Evolutionary conservation across 2,113 vertebrate genomes (phyloP), one percentile per base, ranked within the genome.

Genomic region (Butorides virescens): DNA sequence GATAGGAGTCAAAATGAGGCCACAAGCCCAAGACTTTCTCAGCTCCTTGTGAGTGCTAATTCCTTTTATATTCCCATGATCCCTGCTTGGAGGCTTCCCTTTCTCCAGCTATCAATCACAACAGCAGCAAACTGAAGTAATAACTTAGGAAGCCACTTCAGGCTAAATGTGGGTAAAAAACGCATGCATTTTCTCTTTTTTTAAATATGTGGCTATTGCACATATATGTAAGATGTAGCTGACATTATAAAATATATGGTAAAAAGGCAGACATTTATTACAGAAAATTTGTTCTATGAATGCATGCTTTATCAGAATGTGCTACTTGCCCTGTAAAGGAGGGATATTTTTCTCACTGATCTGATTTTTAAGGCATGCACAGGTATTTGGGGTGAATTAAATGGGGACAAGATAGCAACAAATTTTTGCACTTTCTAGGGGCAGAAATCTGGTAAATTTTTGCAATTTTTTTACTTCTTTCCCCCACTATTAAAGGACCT

Each of bases 1-100:
- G 67, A 94, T 66, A 96, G 86, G 80, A 97, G 72, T 97, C 92
- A 97, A 97, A 97, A 87, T 49, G 56, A 81, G 74, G 79, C 61
- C 82, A 91, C 42, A 67, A 95, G 70, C 63, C 65, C 85, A 82
- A 90, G 83, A 95, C 42, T 84, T 95, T 95, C 63, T 85, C 71
- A 71, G 63, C 34, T 59, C 52, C 74, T 91, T 49, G 50, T 47
- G 89, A 92, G 34, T 63, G 66, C 61, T 63, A 70, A n/a, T 91
- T 93, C 66, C 90, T 46, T 81, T 72, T 93, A n/a, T 86, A n/a
- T 61, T 92, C 32, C n/a, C 72, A 59, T 62, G 81, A 79, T 92
- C 86, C 90, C 58, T 93, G 80, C 94, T 86, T 66, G 65, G 89
- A 91, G 84, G 9, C 52, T 92, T 66, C 72, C 36, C 30, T 94